phyloP scores from a whole-genome alignment of 2,888 invertebrate genomes.

The Tholera decimalis region DNA sequence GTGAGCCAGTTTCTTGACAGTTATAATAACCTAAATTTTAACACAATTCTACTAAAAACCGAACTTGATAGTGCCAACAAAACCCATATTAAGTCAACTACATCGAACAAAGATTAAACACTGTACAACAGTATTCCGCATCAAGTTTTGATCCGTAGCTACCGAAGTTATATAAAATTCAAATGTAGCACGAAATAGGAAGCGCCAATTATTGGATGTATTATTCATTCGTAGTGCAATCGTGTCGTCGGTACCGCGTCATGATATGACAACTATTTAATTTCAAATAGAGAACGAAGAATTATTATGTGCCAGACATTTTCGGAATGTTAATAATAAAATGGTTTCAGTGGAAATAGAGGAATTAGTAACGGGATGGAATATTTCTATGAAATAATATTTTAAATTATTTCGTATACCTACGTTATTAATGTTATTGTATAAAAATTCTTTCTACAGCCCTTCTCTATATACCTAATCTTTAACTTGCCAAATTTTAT shows the following conservation, averaged over 20 bases:
- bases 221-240: conserved; percentile 56
- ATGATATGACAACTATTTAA: conserved; percentile 59
- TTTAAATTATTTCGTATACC: no score
- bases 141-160: conserved; percentile 30
- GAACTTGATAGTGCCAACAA: not conserved
- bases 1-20: no score
- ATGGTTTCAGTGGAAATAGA: conserved; percentile 2
- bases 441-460: no score
- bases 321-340: conserved; percentile 25
- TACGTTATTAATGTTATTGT: no score
- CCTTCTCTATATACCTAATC: no score
- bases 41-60: not conserved
- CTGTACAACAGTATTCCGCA: conserved; percentile 16
- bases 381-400: not conserved
- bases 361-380: not conserved
- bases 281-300: conserved; percentile 50
- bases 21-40: no score
- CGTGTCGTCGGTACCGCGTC: conserved; percentile 36
- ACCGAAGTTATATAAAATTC: conserved; percentile 55
- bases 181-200: conserved; percentile 57
- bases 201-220: conserved; percentile 58
- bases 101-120: conserved; percentile 23
- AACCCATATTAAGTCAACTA: conserved; percentile 12
- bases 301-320: conserved; percentile 19
- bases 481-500: no score